Base-by-base conservation (phyloP, 2,888 invertebrate genomes). In the Morinoia aosen region DNA sequence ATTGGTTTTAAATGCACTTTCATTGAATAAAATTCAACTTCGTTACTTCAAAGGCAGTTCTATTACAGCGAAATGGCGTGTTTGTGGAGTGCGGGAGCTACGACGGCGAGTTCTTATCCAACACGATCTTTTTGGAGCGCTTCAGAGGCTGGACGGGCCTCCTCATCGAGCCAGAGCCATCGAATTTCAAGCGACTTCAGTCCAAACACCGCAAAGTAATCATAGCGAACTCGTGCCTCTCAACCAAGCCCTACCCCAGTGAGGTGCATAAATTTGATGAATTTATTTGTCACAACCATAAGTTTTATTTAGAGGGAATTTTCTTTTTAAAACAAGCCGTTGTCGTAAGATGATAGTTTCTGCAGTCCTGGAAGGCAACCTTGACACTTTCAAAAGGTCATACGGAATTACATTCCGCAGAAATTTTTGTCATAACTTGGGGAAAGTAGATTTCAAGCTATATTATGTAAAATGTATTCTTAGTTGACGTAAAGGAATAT, bases 1-100 rank as follows among this genome's bases (percentile, higher is more conserved):
- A n/a, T n/a, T n/a, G n/a, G n/a, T n/a, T n/a, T n/a, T 48, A 48
- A 48, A 48, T 48, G 48, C 48, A 48, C 2, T 48, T 48, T 48
- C 48, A 48, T 48, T 2, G 2, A 4, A 48, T 48, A 4, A 48
- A 48, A 48, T 48, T 48, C 48, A 2, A 48, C 2, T 48, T 48
- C 8, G 39, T n/a, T 88, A 25, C 25, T 88, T 25, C 11, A n/a
- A 88, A 88, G 12, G 14, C 48, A 11, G 56, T 91, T 95, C 88
- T 95, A 96, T 97, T 97, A 48, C 97, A 97, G 97, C 97, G 95
- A 97, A 97, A 97, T 96, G 98, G 98, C 19, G 97, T 98, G 97
- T 98, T 98, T 97, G 97, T 98, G 61, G 98, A 98, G 97, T 98
- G 97, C 96, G 98, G 98, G 7, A 98, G 98, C 10, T 97, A 98